Base-by-base conservation (phyloP, 2,797 vertebrate genomes). In the Pseudochromis fuscus region DNA sequence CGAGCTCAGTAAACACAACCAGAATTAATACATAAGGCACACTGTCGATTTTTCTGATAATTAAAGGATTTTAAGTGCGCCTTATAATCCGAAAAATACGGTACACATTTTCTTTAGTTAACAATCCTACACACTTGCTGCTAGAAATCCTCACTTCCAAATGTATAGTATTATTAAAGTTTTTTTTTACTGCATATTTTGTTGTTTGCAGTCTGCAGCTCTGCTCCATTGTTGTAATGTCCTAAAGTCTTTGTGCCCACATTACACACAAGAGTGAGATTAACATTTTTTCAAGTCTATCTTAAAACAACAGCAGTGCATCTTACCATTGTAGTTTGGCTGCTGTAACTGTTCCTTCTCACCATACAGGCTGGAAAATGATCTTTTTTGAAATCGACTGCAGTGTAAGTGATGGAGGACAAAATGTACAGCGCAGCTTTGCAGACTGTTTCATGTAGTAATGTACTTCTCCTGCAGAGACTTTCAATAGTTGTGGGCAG, bases 401-500 rank as follows among this genome's bases (percentile, higher is more conserved):
- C 10, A 45, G 4, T 45, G 19, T 19, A 21, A 45, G 19, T 21
- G 11, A 45, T 12, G 44, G 21, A 5, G 44, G 44, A 3, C 19
- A 12, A 21, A 12, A 23, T 12, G 9, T 23, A 13, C 44, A 45
- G 44, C 44, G 19, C 11, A 5, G 11, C 19, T 16, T 13, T 16
- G 37, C 33, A 13, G 3, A 42, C 40, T 42, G 18, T 19, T 35
- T 9, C 40, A 44, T 44, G 5, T 44, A 8, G 7, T 19, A 7
- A n/a, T 42, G 40, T n/a, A 7, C 40, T n/a, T n/a, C 19, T 42
- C 40, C 19, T 23, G 44, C 33, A 37, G 33, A 52, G 12, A 30
- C 4, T 18, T 24, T 25, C 21, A 1, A 13, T 76, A 51, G 60
- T 25, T 62, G 27, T 21, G 42, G 24, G 50, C 46, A 51, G 38